These are phyloP conservation scores for Protodeltote pygarga DNA, from an alignment of 2,888 invertebrate genomes.

Conservation along the genomic window DNA sequence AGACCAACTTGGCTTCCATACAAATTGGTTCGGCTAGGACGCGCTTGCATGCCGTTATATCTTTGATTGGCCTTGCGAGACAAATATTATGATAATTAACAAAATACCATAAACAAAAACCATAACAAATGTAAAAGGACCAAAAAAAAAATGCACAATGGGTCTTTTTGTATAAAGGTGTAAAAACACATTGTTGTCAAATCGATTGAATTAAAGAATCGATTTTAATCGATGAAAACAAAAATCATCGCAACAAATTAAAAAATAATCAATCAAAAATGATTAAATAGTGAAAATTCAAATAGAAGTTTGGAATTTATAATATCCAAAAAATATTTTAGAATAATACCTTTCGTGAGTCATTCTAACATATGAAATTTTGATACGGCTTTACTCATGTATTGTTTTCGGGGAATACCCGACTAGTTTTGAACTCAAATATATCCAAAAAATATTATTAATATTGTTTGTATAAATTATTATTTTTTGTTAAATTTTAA, in stretches of 20 bases:
- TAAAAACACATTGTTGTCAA: no score
- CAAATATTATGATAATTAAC: slow-evolving; percentile 26
- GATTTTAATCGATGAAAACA: background rate
- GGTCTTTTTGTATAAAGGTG: slow-evolving; percentile 1
- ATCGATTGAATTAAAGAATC: background rate
- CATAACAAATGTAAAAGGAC: background rate
- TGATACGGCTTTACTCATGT: no score
- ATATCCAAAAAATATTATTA: no score
- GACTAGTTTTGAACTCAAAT: no score
- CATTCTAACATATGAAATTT: no score
- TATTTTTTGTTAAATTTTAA: no score
- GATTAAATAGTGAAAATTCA: background rate
- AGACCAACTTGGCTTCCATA: slow-evolving; percentile 76
- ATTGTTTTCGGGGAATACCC: no score
- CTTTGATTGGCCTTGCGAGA: slow-evolving; percentile 77
- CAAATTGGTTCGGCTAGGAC: slow-evolving; percentile 72
- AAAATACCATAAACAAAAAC: slow-evolving; percentile 10
- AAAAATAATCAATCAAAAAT: background rate
- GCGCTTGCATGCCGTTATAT: slow-evolving; percentile 71
- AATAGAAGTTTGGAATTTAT: background rate
- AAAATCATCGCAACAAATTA: no score
- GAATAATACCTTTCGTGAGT: no score
- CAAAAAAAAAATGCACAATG: background rate
- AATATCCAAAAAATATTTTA: no score
- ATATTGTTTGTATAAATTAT: no score